Percentiles rank a stretch among this genome's conserved stretches.
Conservation (phyloP, 2,888 invertebrate genomes). For the Antheraea yamamai region DNA sequence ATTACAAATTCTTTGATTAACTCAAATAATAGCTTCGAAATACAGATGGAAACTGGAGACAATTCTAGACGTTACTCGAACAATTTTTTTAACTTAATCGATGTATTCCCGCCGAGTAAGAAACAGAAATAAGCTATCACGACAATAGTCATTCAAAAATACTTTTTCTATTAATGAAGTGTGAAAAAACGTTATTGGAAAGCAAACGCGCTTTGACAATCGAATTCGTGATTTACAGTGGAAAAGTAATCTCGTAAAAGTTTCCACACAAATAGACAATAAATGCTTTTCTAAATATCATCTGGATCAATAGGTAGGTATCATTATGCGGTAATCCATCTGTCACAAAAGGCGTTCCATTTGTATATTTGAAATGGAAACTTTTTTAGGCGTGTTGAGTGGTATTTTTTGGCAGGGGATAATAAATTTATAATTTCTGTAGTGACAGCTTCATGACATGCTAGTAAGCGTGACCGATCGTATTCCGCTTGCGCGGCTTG, state of each 20-base stretch:
- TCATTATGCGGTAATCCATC: not conserved
- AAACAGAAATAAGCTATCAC: not conserved
- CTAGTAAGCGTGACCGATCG: no score
- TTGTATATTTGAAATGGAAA: not conserved
- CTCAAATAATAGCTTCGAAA: no score
- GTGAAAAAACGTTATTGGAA: constrained; percentile 11
- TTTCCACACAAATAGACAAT: not conserved
- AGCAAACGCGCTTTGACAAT: constrained; percentile 14
- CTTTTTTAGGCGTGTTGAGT: no score
- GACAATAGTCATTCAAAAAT: not conserved
- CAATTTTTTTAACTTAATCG: not conserved
- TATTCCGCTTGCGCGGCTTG: no score
- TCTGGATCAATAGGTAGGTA: not conserved
- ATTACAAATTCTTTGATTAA: no score
- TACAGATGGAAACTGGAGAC: not conserved
- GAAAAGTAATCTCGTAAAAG: not conserved
- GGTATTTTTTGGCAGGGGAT: no score
- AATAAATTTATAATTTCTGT: no score
- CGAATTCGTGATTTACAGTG: not conserved
- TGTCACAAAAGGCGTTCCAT: not conserved
- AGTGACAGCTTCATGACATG: no score
- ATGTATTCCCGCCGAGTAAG: not conserved
- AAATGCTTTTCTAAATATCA: not conserved
- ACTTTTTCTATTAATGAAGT: not conserved
- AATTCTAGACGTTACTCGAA: not conserved